Conservation (phyloP, 2,888 invertebrate species). For the Andrena dorsata region DNA sequence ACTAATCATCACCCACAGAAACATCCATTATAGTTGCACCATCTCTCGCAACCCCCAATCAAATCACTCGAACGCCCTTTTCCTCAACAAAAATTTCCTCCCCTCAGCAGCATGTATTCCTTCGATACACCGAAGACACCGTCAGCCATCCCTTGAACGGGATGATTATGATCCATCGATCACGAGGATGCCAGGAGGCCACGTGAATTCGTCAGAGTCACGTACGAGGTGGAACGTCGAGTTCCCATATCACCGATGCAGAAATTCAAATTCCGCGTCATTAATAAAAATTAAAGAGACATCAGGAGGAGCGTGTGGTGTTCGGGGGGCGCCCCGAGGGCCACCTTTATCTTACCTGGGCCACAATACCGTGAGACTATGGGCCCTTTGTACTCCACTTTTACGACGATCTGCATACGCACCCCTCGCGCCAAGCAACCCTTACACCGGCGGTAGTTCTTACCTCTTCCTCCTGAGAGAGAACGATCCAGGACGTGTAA, state of each 20-base stretch:
- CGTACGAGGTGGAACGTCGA: constrained; percentile 68
- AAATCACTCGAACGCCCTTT: neutral
- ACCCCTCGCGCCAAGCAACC: constrained; percentile 68
- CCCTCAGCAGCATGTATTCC: constrained; percentile 8
- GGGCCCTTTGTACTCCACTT: constrained; percentile 83
- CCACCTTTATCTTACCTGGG: constrained; percentile 84
- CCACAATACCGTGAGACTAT: constrained; percentile 85
- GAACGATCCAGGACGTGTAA: constrained; percentile 47
- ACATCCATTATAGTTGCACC: no score
- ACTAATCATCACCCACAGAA: no score
- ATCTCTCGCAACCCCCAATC: no score
- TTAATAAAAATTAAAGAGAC: constrained; percentile 85
- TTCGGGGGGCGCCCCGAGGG: constrained; percentile 40
- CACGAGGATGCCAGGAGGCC: constrained; percentile 31
- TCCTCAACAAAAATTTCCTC: neutral
- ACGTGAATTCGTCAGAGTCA: constrained; percentile 70
- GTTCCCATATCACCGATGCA: constrained; percentile 85
- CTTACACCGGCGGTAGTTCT: constrained; percentile 28
- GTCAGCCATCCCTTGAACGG: constrained; percentile 56
- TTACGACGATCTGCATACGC: constrained; percentile 83
- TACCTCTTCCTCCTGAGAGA: constrained; percentile 22
- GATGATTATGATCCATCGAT: constrained; percentile 83
- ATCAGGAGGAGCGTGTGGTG: constrained; percentile 76
- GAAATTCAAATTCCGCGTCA: constrained; percentile 84
- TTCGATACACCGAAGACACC: constrained; percentile 10